Evolutionary conservation across 2,113 vertebrate genomes (phyloP).

Genomic region (Chamaea fasciata): DNA sequence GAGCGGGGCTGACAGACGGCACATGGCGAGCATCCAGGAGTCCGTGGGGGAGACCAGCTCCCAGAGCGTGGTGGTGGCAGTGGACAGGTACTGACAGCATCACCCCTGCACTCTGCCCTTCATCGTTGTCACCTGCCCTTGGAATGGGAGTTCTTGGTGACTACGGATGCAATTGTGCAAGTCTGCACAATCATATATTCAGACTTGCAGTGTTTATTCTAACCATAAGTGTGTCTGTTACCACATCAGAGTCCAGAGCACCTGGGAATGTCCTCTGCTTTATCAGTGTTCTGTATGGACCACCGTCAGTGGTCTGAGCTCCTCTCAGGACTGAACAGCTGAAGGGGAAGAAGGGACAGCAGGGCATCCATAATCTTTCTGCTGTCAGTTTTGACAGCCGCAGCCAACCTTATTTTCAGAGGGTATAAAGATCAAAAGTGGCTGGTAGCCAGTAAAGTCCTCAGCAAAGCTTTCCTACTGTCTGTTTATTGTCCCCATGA

Average conservation of each 20-base stretch:
- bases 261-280: neutral
- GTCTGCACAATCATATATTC: neutral
- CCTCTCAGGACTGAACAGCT: neutral
- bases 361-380: neutral
- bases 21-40: conserved; percentile 95
- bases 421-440: neutral
- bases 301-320: neutral
- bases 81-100: conserved; percentile 82
- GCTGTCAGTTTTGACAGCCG: neutral
- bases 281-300: neutral
- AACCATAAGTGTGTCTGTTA: neutral
- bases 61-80: conserved; percentile 96
- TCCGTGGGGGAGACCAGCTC: conserved; percentile 97
- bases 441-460: neutral
- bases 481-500: neutral
- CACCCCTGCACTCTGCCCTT: neutral
- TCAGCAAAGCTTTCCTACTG: neutral
- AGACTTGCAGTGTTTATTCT: neutral
- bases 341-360: neutral
- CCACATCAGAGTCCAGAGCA: neutral
- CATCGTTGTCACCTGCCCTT: neutral
- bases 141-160: neutral
- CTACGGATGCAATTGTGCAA: neutral
- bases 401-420: neutral
- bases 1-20: conserved; percentile 86